Percentiles rank a stretch among this genome's conserved stretches.
Evolutionary conservation across 2,113 vertebrate species (phyloP).

Genomic region (Toxostoma redivivum): DNA sequence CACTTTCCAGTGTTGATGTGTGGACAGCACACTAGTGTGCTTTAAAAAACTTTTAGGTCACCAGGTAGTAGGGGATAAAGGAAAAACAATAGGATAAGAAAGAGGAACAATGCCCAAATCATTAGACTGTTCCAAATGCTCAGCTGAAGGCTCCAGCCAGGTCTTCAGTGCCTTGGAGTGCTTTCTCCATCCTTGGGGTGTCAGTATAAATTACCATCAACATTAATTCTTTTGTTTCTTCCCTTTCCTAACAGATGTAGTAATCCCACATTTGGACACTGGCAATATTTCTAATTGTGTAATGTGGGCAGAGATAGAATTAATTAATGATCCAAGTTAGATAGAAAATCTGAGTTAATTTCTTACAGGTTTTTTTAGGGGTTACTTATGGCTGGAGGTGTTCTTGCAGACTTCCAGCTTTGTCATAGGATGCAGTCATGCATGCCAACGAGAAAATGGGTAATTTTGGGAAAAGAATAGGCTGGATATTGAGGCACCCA

Average conservation of each 20-base stretch:
- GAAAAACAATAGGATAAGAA: neutral
- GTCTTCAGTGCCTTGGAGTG: slow-evolving; percentile 20
- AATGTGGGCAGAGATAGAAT: slow-evolving; percentile 18
- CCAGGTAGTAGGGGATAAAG: neutral
- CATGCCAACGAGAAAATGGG: neutral
- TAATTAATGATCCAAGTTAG: slow-evolving; percentile 58
- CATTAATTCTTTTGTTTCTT: slow-evolving; percentile 58
- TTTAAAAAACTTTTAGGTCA: neutral
- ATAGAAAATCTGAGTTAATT: slow-evolving; percentile 28
- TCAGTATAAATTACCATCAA: slow-evolving; percentile 63
- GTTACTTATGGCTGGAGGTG: neutral
- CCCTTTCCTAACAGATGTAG: slow-evolving; percentile 60
- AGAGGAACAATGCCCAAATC: neutral
- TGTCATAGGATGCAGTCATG: neutral
- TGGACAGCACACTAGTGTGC: neutral
- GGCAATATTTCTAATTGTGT: slow-evolving; percentile 49
- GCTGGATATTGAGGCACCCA: neutral
- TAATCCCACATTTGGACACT: slow-evolving; percentile 38
- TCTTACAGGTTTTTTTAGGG: slow-evolving; percentile 28
- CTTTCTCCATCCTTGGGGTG: slow-evolving; percentile 7
- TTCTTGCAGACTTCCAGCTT: neutral
- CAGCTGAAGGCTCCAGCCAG: slow-evolving; percentile 3
- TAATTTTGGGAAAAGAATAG: neutral
- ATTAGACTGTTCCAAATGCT: slow-evolving; percentile 8
- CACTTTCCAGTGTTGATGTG: neutral